Base-by-base conservation (phyloP, 2,888 invertebrate species). In the Leptopilina drosophilae region DNA sequence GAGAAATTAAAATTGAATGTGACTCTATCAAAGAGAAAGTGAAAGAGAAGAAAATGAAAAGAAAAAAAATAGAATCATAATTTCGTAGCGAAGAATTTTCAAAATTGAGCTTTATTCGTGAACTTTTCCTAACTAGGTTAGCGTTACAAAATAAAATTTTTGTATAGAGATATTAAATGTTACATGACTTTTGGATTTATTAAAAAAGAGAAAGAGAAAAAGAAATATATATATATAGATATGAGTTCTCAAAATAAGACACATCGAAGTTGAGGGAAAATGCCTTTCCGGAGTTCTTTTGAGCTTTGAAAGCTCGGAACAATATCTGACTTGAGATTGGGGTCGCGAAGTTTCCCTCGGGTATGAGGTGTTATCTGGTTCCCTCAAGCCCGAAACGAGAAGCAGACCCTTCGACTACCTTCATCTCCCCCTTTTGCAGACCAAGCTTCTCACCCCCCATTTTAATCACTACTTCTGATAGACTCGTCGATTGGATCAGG, bases 241-340 rank as follows among this genome's bases (percentile, higher is more conserved):
- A 20, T 7, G 15, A 5, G 62, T 62, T 33, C 56, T 26, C 53
- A 73, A 56, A 73, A 73, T 73, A 73, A 73, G 56, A 73, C 40
- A 73, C 40, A 73, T 73, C 73, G 73, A 73, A 40, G 53, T 73
- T 53, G 53, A 85, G 85, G 83, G 85, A 85, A 49, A 86, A 88
- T 87, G 87, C 87, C 87, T 88, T 90, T 88, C 88, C 87, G 83
- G 84, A 88, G 87, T 88, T 88, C 88, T 89, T 89, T 89, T 86
- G 89, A 89, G 89, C 89, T 73, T 88, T 88, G 85, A 87, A 88
- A 88, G 88, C 88, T 87, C 88, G 85, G 90, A 89, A 90, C 90
- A 90, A 90, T 90, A 89, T 90, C 89, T 88, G 87, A 88, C 88
- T 88, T 85, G 87, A 90, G 89, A 90, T 90, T 89, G 88, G 87